phyloP scores from a whole-genome alignment of 2,113 vertebrate genomes.

The Gopherus evgoodei region DNA sequence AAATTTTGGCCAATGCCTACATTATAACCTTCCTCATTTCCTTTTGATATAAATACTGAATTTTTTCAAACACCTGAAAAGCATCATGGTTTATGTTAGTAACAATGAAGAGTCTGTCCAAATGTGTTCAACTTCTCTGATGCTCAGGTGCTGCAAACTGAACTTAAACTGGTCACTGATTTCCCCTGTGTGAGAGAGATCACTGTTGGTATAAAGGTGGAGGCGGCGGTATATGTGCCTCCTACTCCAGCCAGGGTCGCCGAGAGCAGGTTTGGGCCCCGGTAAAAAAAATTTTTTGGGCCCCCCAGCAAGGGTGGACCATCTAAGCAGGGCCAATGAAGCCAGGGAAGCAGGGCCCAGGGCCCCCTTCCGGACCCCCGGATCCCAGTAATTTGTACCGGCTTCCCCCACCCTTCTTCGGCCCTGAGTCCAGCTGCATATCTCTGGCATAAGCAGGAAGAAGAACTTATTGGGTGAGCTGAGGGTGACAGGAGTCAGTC shows the following conservation, averaged over 20 bases:
- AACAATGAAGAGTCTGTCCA: background rate
- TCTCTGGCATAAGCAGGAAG: background rate
- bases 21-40: background rate
- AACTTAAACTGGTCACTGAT: background rate
- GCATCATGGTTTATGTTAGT: background rate
- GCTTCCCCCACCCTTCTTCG: too few species aligned
- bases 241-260: background rate
- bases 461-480: background rate
- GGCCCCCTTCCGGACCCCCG: too few species aligned
- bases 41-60: background rate
- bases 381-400: too few species aligned
- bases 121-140: background rate
- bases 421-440: background rate
- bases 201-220: background rate
- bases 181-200: background rate
- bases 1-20: background rate
- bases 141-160: background rate
- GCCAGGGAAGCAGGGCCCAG: too few species aligned
- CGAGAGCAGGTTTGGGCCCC: too few species aligned
- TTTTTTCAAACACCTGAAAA: background rate
- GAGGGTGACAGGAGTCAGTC: background rate
- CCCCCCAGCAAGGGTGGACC: too few species aligned
- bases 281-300: too few species aligned
- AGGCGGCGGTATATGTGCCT: background rate
- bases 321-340: too few species aligned